Base-by-base conservation (phyloP, 2,113 vertebrate species). In the Gasterosteus nipponicus region DNA sequence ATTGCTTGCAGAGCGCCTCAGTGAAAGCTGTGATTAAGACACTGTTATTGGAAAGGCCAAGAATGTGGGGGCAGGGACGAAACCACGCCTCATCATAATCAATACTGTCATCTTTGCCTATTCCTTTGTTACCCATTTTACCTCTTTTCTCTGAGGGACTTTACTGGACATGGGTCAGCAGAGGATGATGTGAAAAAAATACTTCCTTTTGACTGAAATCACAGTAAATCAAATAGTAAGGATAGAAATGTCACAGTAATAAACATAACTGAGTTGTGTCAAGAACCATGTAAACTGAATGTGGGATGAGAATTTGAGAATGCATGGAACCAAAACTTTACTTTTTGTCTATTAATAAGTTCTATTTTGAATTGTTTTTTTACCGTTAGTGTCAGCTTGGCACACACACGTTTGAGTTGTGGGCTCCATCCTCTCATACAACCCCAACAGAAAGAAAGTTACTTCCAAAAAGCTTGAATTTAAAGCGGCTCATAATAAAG, bases 21-120 rank as follows among this genome's bases (percentile, higher is more conserved):
- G 39, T 73, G 66, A 74, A 80, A 78, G 70, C 72, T 84, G 78
- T 82, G 73, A 86, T 85, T 85, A 82, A 69, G 59, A 22, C 9
- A 0, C 60, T 63, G 39, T 44, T 57, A 9, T 66, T 9, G 58
- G 18, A 72, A 2, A 26, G 62, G 31, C 18, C 10, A 31, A 73
- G 67, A 76, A 66, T 80, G 53, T 44, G 59, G 77, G 31, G 44
- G 74, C 3, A 0, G 29, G n/a, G 29, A 38, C 16, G 44, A 57
- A 72, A 61, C 57, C 44, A 73, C 10, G 3, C 53, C 62, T 75
- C 57, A 73, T 74, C 42, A 57, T 69, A 68, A 82, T 75, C 68
- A 72, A 84, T 74, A 79, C 70, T 66, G 76, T 82, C 39, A 66
- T 81, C 42, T 76, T 69, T 5, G 12, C 22, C 60, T 54, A 29